Conservation (phyloP, 1,140 invertebrate species). For the Drosophila seguyi region DNA sequence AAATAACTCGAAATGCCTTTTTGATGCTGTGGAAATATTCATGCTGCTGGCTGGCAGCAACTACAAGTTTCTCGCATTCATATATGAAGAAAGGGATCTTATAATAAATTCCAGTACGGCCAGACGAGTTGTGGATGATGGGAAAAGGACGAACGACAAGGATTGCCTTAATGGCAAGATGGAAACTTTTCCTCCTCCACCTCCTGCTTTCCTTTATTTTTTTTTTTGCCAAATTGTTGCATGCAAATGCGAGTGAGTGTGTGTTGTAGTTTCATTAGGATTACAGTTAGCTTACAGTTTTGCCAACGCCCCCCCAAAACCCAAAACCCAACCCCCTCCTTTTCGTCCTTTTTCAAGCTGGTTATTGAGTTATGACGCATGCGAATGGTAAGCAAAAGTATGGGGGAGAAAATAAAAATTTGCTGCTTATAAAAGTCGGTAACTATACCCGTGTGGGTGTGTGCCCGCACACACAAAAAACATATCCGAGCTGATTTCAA, state of each 20-base stretch:
- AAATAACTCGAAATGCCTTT: conserved; percentile 81
- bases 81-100: conserved; percentile 80
- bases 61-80: conserved; percentile 75
- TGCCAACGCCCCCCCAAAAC: conserved; percentile 24
- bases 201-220: neutral
- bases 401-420: conserved; percentile 72
- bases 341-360: conserved; percentile 41
- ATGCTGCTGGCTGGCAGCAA: conserved; percentile 46
- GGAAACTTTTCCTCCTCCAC: conserved; percentile 27
- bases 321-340: neutral
- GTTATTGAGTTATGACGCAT: conserved; percentile 84
- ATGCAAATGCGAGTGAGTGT: conserved; percentile 70
- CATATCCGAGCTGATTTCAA: conserved; percentile 43
- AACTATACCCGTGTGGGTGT: conserved; percentile 61
- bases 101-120: conserved; percentile 80
- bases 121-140: conserved; percentile 73
- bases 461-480: conserved; percentile 28
- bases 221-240: conserved; percentile 77
- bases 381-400: conserved; percentile 69
- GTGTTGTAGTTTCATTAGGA: conserved; percentile 84
- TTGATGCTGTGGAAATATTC: conserved; percentile 79
- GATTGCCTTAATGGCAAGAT: conserved; percentile 30
- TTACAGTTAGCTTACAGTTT: conserved; percentile 79
- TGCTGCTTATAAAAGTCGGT: conserved; percentile 80
- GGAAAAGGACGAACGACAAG: conserved; percentile 46